Evolutionary conservation across 1,140 invertebrate genomes (phyloP).

Genomic region (Neodiprion lecontei): DNA sequence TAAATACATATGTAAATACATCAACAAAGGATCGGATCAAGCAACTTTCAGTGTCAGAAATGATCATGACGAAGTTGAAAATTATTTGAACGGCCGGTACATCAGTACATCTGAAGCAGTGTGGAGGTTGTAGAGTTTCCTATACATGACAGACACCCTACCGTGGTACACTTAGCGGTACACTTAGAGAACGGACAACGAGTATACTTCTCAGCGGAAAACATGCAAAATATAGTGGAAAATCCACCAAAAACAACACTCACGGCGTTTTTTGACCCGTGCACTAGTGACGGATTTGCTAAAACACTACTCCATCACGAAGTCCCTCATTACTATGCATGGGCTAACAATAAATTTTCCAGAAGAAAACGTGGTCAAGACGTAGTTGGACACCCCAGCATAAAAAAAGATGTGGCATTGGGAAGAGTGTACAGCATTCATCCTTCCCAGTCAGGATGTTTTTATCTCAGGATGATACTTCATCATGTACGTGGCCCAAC

Average conservation of each 20-base stretch:
- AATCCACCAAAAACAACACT: slow-evolving; percentile 27
- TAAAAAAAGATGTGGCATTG: slow-evolving; percentile 38
- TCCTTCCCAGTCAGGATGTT: slow-evolving; percentile 49
- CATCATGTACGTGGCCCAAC: slow-evolving; percentile 50
- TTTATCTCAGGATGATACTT: slow-evolving; percentile 54
- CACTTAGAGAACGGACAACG: slow-evolving; percentile 24
- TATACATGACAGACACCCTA: slow-evolving; percentile 23
- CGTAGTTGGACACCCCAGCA: not conserved
- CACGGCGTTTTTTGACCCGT: slow-evolving; percentile 41
- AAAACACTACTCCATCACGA: slow-evolving; percentile 51
- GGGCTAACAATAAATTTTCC: not conserved
- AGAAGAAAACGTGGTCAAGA: not conserved
- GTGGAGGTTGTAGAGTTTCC: not conserved
- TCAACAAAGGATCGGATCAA: slow-evolving; percentile 34
- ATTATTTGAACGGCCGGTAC: slow-evolving; percentile 35
- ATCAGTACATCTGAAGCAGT: slow-evolving; percentile 39
- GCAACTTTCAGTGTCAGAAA: not conserved
- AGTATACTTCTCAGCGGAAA: slow-evolving; percentile 40
- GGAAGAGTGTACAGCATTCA: slow-evolving; percentile 49
- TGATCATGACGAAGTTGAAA: slow-evolving; percentile 38
- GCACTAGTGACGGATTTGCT: slow-evolving; percentile 42
- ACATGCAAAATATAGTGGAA: slow-evolving; percentile 18
- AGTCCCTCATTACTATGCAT: slow-evolving; percentile 21
- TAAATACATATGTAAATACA: slow-evolving; percentile 46
- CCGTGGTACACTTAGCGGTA: slow-evolving; percentile 35